Evolutionary conservation across 1,140 invertebrate genomes (phyloP), one percentile per base, ranked within the genome.

Genomic region (Bombus picipes): DNA sequence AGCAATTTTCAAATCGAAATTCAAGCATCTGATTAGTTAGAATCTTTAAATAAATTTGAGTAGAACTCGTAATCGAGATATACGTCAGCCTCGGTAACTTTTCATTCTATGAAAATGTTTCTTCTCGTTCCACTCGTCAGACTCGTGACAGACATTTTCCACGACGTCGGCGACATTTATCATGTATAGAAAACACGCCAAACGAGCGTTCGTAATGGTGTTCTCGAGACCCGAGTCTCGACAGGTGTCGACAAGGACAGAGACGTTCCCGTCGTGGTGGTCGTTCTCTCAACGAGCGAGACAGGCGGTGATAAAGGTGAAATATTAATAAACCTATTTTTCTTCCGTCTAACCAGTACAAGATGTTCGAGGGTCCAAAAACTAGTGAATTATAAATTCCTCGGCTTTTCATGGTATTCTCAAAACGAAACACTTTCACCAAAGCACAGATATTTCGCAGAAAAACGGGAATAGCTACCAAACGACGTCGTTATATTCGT

Each of bases 231-330:
- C 1, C 13, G 41, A 43, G 41, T 43, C 41, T 10, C 47, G 74
- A 39, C 74, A 76, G 74, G 74, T 76, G 74, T 57, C 53, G 47
- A 76, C 47, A 41, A 59, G 74, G 18, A 76, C 74, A 59, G 32
- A 43, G n/a, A 28, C 53, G 34, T 59, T 76, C 34, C 1, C 47
- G 41, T 53, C n/a, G n/a, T 6, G 47, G 22, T 18, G 22, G 6
- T 32, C 6, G 25, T 12, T 72, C 6, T 32, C 71, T n/a, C 39
- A n/a, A 8, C 15, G 28, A 41, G 70, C 28, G 39, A 41, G 41
- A 41, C 37, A 28, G 12, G 28, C 37, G 28, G 8, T 18, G 28
- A 22, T 73, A 32, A 18, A 18, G 13, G 18, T 43, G 71, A 73
- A 73, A 43, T 43, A 43, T 32, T 43, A 43, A 43, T n/a, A 43